Evolutionary conservation across 2,113 vertebrate genomes (phyloP).

Genomic region (Percopsis transmontana): DNA sequence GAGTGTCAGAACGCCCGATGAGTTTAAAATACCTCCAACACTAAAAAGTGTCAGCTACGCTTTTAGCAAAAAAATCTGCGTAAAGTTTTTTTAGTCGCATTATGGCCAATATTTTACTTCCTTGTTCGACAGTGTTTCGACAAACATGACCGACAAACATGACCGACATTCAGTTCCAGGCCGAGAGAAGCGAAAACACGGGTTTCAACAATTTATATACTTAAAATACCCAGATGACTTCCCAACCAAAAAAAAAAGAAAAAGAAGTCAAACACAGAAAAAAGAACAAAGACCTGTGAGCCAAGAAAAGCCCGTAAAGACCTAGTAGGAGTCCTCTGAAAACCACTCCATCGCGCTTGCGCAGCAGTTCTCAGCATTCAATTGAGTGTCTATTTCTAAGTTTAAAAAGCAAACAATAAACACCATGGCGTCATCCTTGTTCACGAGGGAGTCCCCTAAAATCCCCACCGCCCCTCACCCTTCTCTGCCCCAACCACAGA

Average conservation of each 20-base stretch:
- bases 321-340: conserved; percentile 11
- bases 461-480: conserved; percentile 19
- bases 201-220: conserved; percentile 11
- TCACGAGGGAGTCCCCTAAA: conserved; percentile 49
- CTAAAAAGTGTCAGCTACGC: neutral
- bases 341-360: conserved; percentile 32
- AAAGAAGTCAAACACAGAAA: conserved; percentile 22
- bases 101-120: conserved; percentile 45
- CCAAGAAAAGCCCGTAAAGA: neutral
- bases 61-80: neutral
- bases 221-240: conserved; percentile 31
- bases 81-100: neutral
- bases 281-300: neutral
- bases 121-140: conserved; percentile 17
- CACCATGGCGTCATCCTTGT: conserved; percentile 57
- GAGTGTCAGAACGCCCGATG: neutral
- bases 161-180: neutral
- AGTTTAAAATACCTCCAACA: neutral
- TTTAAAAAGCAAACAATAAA: conserved; percentile 37
- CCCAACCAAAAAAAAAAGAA: neutral
- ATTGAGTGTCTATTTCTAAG: conserved; percentile 24
- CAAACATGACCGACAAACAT: conserved; percentile 10
- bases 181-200: conserved; percentile 20
- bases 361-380: conserved; percentile 36
- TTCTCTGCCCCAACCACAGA: conserved; percentile 44